phyloP scores from a whole-genome alignment of 2,797 vertebrate genomes.

The Okamejei kenojei region DNA sequence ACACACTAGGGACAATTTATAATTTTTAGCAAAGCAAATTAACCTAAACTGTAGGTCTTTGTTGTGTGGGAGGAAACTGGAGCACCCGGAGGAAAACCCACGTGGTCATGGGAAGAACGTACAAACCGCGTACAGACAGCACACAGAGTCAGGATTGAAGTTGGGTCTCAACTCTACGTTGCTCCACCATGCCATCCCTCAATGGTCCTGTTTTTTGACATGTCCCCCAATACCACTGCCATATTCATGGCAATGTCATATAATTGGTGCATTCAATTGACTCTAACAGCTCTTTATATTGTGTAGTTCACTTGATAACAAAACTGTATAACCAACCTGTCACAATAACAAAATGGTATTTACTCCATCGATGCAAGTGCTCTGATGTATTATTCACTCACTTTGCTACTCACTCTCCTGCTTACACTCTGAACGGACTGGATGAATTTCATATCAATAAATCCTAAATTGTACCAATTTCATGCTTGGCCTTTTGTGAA shows the following conservation, averaged over 20 bases:
- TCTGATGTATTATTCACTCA: slow-evolving; percentile 62
- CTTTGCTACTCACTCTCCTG: slow-evolving; percentile 57
- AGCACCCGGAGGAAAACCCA: no score
- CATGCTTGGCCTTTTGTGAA: slow-evolving; percentile 61
- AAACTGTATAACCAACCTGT: slow-evolving; percentile 3
- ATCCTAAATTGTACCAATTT: slow-evolving; percentile 59
- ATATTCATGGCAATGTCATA: neutral
- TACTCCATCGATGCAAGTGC: slow-evolving; percentile 56
- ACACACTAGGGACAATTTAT: no score
- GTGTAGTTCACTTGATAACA: slow-evolving; percentile 27
- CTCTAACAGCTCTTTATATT: slow-evolving; percentile 4
- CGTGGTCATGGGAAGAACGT: no score
- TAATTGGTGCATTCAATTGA: slow-evolving; percentile 32
- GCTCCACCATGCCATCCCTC: neutral
- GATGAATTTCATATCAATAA: slow-evolving; percentile 57
- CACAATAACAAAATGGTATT: slow-evolving; percentile 23
- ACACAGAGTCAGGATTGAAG: no score
- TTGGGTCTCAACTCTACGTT: no score
- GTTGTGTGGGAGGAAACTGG: no score
- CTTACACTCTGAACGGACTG: slow-evolving; percentile 53
- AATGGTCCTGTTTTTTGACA: neutral
- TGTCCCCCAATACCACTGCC: neutral
- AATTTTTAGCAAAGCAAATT: no score
- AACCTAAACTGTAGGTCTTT: no score
- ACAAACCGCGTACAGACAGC: no score